Evolutionary conservation across 2,797 vertebrate species (phyloP), one percentile per base, ranked within the genome.

Genomic region (Siniperca undulata): DNA sequence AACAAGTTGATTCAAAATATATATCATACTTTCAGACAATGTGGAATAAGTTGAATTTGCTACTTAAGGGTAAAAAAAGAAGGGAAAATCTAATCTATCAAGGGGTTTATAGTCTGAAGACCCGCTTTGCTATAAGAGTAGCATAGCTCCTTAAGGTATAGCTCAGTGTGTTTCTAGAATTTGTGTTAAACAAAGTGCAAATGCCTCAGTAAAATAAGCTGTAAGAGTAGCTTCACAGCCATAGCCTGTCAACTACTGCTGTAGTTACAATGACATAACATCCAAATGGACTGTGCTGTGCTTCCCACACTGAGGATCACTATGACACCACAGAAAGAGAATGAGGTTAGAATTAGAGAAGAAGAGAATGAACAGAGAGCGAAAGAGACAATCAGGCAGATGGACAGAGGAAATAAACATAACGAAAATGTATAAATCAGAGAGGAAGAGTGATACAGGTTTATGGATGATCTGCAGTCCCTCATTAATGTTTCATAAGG

Each of bases 401-500:
- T 17, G 24, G 61, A 77, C 42, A 58, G 58, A 69, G n/a, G 44
- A 60, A 53, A 50, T 52, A 34, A 48, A 56, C 11, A 16, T 14
- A 68, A 61, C 30, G 5, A 17, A 70, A 40, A 22, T 14, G 6
- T 62, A 66, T 5, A 34, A 34, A 60, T 62, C n/a, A 67, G 40
- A 72, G 24, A 65, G 14, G 42, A 68, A 61, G 10, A 30, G 22
- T 8, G 71, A 36, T 59, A 12, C 24, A 9, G 61, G 59, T 24
- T 61, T 8, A 34, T 34, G n/a, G 46, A 38, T 61, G 11, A 78
- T 58, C 46, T 77, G 59, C n/a, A 42, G 64, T 53, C 24, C 17
- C 14, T 83, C 34, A 83, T 86, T 50, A 78, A 75, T 77, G 34
- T 78, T 81, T 81, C 55, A 83, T 67, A 22, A 52, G 0, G 1